phyloP scores from a whole-genome alignment of 2,888 invertebrate genomes.

The Dorcus parallelipipedus region DNA sequence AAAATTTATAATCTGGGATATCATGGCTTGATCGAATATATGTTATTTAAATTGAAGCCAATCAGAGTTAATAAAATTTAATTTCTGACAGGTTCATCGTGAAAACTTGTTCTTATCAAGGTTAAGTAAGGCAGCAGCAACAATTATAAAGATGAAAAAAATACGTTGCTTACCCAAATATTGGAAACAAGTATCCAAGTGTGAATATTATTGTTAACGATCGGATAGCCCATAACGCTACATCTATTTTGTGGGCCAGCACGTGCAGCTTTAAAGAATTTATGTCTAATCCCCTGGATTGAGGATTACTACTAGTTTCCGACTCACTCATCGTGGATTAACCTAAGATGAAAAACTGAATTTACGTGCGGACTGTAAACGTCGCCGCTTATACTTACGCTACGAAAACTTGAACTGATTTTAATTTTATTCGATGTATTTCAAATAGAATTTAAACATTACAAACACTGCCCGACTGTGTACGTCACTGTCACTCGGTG shows the following conservation, averaged over 20 bases:
- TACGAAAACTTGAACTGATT: too few species aligned
- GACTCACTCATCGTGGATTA: slow-evolving; percentile 11
- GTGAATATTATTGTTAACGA: slow-evolving; percentile 81
- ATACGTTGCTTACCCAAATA: slow-evolving; percentile 73
- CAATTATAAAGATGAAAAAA: neutral
- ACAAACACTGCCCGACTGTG: too few species aligned
- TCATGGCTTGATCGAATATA: neutral
- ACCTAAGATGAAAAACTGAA: too few species aligned
- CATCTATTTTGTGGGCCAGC: slow-evolving; percentile 79
- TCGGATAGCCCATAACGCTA: slow-evolving; percentile 83
- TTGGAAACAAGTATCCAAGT: slow-evolving; percentile 78
- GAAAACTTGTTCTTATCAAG: neutral
- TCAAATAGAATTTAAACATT: too few species aligned
- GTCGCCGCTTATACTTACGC: too few species aligned
- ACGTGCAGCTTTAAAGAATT: slow-evolving; percentile 69
- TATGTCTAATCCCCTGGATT: slow-evolving; percentile 55
- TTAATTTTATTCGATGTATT: too few species aligned
- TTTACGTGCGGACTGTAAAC: too few species aligned
- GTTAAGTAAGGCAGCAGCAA: neutral
- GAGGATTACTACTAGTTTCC: slow-evolving; percentile 27
- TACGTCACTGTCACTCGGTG: too few species aligned
- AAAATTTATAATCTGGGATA: too few species aligned
- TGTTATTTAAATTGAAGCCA: neutral
- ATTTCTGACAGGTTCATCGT: neutral
- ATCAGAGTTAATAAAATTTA: neutral